Conservation (phyloP, 64 coral and sea anemone species). For the Hydrozoanthus tunicans region DNA sequence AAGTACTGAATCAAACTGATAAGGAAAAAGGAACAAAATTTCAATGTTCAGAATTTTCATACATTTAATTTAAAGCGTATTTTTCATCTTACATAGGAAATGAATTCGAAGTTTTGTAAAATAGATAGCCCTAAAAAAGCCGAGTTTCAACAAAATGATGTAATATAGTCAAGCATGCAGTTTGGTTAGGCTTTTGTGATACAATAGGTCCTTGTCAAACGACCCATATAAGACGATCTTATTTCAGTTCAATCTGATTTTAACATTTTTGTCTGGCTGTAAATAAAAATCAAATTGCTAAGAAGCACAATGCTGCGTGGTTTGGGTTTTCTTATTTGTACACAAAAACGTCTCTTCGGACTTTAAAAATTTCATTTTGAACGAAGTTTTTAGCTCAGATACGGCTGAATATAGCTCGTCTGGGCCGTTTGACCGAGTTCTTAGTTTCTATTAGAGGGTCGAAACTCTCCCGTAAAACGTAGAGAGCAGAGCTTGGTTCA, state of each 20-base stretch:
- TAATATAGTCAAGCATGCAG: conserved; percentile 23
- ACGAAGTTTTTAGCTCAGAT: not conserved
- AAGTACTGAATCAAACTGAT: conserved; percentile 31
- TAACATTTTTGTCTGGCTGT: not conserved
- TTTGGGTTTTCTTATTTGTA: not conserved
- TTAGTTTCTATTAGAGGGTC: no score
- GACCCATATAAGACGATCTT: not conserved
- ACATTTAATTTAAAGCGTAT: conserved; percentile 66
- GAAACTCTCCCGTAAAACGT: no score
- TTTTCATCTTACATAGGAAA: conserved; percentile 55
- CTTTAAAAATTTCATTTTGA: not conserved
- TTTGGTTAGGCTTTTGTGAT: not conserved
- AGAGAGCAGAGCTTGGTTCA: no score
- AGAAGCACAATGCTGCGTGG: not conserved
- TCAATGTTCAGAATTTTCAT: conserved; percentile 51
- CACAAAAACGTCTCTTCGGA: not conserved
- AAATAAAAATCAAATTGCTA: not conserved
- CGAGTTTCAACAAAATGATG: not conserved
- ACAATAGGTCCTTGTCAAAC: not conserved
- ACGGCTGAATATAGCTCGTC: not conserved
- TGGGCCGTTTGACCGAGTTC: no score
- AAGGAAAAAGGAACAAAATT: conserved; percentile 3
- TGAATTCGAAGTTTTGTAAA: conserved; percentile 58
- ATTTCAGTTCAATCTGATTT: not conserved
- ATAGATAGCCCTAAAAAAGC: conserved; percentile 13